Evolutionary conservation across 2,113 vertebrate genomes (phyloP), one percentile per base, ranked within the genome.

Genomic region (Oryzias celebensis): DNA sequence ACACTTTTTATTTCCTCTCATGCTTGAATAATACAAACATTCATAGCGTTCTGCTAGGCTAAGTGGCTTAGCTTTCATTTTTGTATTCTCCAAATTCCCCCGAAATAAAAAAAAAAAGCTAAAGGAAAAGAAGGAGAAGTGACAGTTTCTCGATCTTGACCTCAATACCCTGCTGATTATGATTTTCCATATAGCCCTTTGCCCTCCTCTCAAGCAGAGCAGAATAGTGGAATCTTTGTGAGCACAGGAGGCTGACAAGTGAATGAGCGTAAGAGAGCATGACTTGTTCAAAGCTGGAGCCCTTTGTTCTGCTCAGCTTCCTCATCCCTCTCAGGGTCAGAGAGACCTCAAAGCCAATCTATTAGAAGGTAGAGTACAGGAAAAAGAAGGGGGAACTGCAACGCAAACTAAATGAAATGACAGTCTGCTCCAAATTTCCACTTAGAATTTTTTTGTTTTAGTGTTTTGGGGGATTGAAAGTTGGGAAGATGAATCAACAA

Each of bases 211-310:
- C 23, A 18, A 24, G 43, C 48, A 24, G 59, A 62, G 54, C 23
- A 50, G 42, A 52, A 62, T 3, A 26, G 31, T 42, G 44, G 51
- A 41, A 58, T 59, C 20, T 46, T 28, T 10, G 15, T 50, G 43
- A 56, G 65, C 44, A 42, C 52, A 54, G 36, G 23, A 22, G 44
- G 51, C 41, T 10, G 46, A 52, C 12, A 26, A 53, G 55, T 56
- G 78, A 59, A 62, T 62, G 77, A 65, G 62, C 64, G 75, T 77
- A 87, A 91, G 82, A 62, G 68, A 82, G 77, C 63, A 45, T 74
- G 86, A 68, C 81, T 31, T 81, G 73, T 83, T 86, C 75, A 84
- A 83, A 86, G 75, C 61, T 55, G 28, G n/a, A 22, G 68, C 58
- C 69, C 63, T 87, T 82, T 82, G 78, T 83, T 78, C 56, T 48